phyloP scores from a whole-genome alignment of 2,113 vertebrate species.

The Polypterus senegalus region DNA sequence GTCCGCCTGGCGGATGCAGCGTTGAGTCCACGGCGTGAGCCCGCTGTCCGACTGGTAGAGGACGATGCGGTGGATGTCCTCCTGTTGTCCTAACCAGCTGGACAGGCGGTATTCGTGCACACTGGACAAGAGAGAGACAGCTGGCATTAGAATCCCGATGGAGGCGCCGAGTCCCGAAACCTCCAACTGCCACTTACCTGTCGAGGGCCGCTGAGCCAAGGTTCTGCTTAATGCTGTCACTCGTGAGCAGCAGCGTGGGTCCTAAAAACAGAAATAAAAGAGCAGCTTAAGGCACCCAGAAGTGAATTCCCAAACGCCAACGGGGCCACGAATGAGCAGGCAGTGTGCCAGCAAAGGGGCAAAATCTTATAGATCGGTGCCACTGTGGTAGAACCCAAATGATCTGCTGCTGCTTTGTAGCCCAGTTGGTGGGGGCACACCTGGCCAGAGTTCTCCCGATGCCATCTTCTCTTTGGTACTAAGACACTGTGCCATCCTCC shows the following conservation, averaged over 20 bases:
- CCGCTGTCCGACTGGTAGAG: conserved; percentile 79
- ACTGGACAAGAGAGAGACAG: conserved; percentile 30
- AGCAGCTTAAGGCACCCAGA: too few species aligned
- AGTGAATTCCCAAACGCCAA: too few species aligned
- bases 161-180: neutral
- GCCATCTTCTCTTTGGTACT: too few species aligned
- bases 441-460: too few species aligned
- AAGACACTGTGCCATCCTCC: too few species aligned
- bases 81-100: conserved; percentile 91
- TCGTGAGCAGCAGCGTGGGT: conserved; percentile 74
- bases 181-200: conserved; percentile 45
- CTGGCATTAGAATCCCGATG: neutral
- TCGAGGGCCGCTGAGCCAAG: conserved; percentile 82
- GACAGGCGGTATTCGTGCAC: conserved; percentile 82
- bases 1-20: conserved; percentile 85
- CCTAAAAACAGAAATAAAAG: conserved; percentile 42
- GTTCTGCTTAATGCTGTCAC: conserved; percentile 75
- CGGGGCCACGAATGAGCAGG: too few species aligned
- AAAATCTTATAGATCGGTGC: too few species aligned
- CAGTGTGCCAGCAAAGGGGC: too few species aligned
- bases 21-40: conserved; percentile 87
- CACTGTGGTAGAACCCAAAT: too few species aligned
- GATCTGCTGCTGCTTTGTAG: too few species aligned
- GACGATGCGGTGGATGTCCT: conserved; percentile 86
- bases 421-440: too few species aligned